A percentile compares a stretch with the other conserved stretches of the same genome.
Conservation (phyloP, 2,113 vertebrate species). For the Onychostoma macrolepis region DNA sequence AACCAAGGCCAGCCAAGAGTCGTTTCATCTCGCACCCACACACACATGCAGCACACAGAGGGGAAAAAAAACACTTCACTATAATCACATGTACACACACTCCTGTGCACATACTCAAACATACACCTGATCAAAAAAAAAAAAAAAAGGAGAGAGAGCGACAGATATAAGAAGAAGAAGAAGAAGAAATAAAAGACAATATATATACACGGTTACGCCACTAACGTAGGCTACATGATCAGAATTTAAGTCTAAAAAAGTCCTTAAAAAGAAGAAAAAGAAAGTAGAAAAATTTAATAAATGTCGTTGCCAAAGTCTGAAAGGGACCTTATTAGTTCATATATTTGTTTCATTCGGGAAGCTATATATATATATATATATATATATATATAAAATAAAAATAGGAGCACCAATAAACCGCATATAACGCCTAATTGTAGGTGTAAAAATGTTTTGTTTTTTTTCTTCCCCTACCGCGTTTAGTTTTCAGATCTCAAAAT, state of each 20-base stretch:
- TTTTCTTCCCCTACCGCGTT: not conserved
- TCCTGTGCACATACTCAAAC: slow-evolving; percentile 34
- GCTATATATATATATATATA: not conserved
- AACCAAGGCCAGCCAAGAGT: slow-evolving; percentile 74
- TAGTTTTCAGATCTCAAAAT: not conserved
- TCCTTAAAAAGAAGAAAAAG: not conserved
- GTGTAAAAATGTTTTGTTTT: not conserved
- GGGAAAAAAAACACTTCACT: slow-evolving; percentile 26
- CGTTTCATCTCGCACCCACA: slow-evolving; percentile 78
- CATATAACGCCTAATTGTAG: not conserved
- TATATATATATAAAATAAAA: not conserved
- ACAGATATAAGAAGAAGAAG: not conserved
- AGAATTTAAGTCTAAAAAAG: not conserved
- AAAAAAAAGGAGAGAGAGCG: not conserved
- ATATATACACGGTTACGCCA: not conserved
- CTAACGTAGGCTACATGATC: not conserved
- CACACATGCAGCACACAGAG: slow-evolving; percentile 65
- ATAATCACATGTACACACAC: slow-evolving; percentile 53
- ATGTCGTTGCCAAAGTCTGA: not conserved
- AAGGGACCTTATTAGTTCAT: not conserved
- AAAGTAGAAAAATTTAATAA: not conserved
- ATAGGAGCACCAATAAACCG: not conserved
- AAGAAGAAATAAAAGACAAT: not conserved
- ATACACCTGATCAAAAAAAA: not conserved
- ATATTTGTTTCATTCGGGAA: not conserved